phyloP scores from a whole-genome alignment of 2,113 vertebrate genomes.

The Pandion haliaetus region DNA sequence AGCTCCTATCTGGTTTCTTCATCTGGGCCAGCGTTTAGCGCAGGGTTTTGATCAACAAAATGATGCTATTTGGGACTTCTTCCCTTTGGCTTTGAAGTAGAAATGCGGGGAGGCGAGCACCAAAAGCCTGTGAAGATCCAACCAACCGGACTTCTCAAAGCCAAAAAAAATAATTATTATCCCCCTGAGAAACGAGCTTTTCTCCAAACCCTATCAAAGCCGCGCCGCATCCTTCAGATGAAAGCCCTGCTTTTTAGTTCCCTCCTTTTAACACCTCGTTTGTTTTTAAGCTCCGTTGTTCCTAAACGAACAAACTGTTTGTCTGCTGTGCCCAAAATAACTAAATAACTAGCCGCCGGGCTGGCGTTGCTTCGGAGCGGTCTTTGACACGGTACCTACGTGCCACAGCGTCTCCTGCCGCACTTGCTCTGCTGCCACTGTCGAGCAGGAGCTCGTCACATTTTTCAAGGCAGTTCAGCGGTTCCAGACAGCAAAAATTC shows the following conservation, averaged over 20 bases:
- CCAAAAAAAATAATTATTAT: not conserved
- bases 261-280: slow-evolving; percentile 27
- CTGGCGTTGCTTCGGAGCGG: not conserved
- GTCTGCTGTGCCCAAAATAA: not conserved
- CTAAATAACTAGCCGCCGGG: not conserved
- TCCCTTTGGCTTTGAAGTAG: not conserved
- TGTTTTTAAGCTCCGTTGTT: not conserved
- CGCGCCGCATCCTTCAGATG: not conserved
- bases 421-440: rapidly evolving
- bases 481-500: slow-evolving; percentile 54
- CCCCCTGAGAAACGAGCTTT: not conserved
- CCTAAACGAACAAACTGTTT: not conserved
- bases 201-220: slow-evolving; percentile 32
- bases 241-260: not conserved
- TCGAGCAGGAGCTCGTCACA: rapidly evolving
- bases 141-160: not conserved
- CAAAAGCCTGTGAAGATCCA: not conserved
- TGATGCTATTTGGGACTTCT: not conserved
- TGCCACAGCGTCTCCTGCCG: not conserved
- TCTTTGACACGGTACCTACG: not conserved
- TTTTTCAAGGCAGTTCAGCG: not conserved
- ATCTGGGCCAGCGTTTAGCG: not conserved
- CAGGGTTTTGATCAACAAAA: slow-evolving; percentile 8
- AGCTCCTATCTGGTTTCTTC: not conserved
- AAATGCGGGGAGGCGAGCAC: not conserved